Percentiles rank a stretch among this genome's conserved stretches.
phyloP scores from a whole-genome alignment of 2,888 invertebrate genomes.

The Pterostichus niger region DNA sequence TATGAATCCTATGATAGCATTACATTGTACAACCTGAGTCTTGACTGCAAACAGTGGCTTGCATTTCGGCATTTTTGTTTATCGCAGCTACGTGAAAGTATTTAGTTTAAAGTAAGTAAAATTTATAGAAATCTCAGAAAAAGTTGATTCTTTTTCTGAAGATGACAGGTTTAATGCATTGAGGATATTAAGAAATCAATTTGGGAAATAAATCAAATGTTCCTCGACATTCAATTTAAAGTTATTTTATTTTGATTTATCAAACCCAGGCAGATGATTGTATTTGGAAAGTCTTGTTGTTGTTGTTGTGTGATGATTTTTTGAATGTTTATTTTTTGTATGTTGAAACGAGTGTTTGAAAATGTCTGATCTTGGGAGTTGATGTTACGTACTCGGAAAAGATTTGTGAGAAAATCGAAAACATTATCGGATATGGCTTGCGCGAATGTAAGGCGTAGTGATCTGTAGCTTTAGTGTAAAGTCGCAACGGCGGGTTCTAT shows the following conservation, averaged over 20 bases:
- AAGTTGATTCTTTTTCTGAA: slow-evolving; percentile 30
- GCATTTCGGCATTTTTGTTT: slow-evolving; percentile 27
- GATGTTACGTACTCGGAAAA: slow-evolving; percentile 3
- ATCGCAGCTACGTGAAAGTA: not conserved
- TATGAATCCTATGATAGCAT: slow-evolving; percentile 64
- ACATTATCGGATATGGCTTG: slow-evolving; percentile 39
- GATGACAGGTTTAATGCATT: slow-evolving; percentile 44
- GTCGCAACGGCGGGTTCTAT: too few species aligned
- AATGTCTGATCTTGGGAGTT: slow-evolving; percentile 19
- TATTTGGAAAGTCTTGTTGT: not conserved
- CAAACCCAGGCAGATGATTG: slow-evolving; percentile 28
- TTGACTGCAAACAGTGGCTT: slow-evolving; percentile 55
- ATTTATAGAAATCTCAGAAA: slow-evolving; percentile 1
- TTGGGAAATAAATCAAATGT: slow-evolving; percentile 43
- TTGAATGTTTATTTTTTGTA: slow-evolving; percentile 35
- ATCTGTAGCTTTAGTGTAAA: slow-evolving; percentile 1
- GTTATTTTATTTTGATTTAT: slow-evolving; percentile 40
- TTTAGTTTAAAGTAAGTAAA: not conserved
- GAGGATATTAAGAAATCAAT: slow-evolving; percentile 44
- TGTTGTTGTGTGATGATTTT: slow-evolving; percentile 11
- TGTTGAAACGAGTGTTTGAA: slow-evolving; percentile 21
- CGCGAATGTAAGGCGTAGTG: slow-evolving; percentile 9
- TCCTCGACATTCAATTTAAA: slow-evolving; percentile 35
- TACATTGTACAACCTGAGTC: slow-evolving; percentile 47
- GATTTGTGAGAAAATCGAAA: slow-evolving; percentile 49